These are phyloP conservation scores for Gastrophysa polygoni DNA, from an alignment of 2,888 invertebrate species.

Conservation along the genomic window DNA sequence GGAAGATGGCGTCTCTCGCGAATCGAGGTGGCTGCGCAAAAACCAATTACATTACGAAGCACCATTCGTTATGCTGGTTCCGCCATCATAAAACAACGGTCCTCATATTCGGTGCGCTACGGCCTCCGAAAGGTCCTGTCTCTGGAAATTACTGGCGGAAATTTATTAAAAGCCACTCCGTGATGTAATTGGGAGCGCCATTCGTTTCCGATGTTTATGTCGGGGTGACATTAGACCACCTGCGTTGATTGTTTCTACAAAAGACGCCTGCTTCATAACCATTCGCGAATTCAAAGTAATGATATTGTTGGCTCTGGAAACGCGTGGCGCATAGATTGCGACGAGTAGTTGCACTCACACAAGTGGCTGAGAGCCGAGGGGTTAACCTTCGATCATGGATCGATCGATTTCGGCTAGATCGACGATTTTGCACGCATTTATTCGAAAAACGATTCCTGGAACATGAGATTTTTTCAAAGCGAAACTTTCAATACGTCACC, in stretches of 20 bases:
- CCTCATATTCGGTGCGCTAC: constrained; percentile 3
- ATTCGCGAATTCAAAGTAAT: neutral
- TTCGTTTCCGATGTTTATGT: constrained; percentile 29
- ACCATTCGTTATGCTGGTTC: constrained; percentile 10
- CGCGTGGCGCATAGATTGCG: no score
- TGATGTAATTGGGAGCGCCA: constrained; percentile 25
- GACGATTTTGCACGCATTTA: no score
- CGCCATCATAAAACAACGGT: neutral
- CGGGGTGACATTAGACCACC: constrained; percentile 25
- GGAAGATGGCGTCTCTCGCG: neutral
- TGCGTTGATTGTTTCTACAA: constrained; percentile 25
- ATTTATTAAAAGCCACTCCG: constrained; percentile 31
- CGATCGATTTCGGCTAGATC: no score
- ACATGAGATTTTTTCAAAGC: no score
- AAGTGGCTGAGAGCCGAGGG: no score
- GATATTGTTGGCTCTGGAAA: no score
- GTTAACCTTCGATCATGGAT: no score
- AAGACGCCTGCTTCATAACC: constrained; percentile 9
- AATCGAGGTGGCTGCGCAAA: constrained; percentile 13
- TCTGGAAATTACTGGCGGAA: constrained; percentile 18
- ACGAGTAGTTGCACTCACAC: no score
- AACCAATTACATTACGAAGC: constrained; percentile 22
- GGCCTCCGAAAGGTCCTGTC: constrained; percentile 5
- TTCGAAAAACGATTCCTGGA: no score
- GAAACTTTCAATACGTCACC: no score